A percentile compares a stretch with the other conserved stretches of the same genome.
Evolutionary conservation across 1,140 invertebrate genomes (phyloP).

Genomic region (Hypothenemus hampei): DNA sequence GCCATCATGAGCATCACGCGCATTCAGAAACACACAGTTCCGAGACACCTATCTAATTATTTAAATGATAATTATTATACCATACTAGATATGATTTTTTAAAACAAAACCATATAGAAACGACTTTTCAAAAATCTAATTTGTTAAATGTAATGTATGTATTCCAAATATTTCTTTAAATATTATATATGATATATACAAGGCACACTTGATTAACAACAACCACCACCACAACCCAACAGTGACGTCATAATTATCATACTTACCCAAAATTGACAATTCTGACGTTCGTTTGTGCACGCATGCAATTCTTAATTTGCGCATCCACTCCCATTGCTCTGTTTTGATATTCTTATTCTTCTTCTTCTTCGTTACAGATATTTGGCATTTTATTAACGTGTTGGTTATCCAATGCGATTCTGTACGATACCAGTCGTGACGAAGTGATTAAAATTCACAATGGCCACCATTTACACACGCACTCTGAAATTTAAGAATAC

Average conservation of each 20-base stretch:
- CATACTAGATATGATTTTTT: too few relatives aligned
- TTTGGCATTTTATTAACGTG: slow-evolving; percentile 28
- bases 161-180: too few relatives aligned
- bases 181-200: too few relatives aligned
- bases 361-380: slow-evolving; percentile 21
- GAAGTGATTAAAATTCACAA: slow-evolving; percentile 25
- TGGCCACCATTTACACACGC: slow-evolving; percentile 18
- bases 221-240: too few relatives aligned
- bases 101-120: too few relatives aligned
- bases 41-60: slow-evolving; percentile 11
- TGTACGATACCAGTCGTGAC: slow-evolving; percentile 13
- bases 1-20: slow-evolving; percentile 18
- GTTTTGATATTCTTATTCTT: background rate
- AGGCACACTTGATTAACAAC: too few relatives aligned
- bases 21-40: slow-evolving; percentile 19
- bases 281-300: background rate
- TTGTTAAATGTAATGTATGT: too few relatives aligned
- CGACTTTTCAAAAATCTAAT: too few relatives aligned
- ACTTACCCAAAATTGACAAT: too few relatives aligned
- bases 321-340: background rate
- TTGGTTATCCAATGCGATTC: slow-evolving; percentile 21
- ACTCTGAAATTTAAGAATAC: slow-evolving; percentile 21
- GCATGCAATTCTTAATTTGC: background rate
- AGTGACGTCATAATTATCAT: too few relatives aligned
- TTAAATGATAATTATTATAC: too few relatives aligned